Percentiles rank a stretch among this genome's conserved stretches.
These are phyloP conservation scores for Aspidoscelis tigris DNA, from an alignment of 2,113 vertebrate genomes.

Conservation along the genomic window DNA sequence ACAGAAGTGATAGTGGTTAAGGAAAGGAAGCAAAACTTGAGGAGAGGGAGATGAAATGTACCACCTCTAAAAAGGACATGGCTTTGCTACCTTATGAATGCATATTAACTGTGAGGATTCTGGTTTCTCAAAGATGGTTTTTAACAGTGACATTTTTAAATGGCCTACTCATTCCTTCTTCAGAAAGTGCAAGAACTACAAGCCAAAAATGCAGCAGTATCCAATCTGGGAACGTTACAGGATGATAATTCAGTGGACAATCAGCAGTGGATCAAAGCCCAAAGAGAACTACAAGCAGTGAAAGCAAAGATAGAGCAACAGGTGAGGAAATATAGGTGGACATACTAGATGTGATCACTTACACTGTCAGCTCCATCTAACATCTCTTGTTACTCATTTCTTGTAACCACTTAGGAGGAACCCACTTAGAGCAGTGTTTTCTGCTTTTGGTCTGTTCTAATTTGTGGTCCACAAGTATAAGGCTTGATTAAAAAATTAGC, in stretches of 20 bases:
- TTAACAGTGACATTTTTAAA: not conserved
- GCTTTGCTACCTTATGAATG: too few relatives aligned
- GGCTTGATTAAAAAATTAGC: not conserved
- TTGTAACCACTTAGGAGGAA: not conserved
- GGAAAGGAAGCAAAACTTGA: too few relatives aligned
- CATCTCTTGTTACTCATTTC: not conserved
- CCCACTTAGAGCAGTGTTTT: not conserved
- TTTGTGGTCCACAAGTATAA: not conserved
- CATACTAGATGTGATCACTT: not conserved
- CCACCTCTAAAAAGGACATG: too few relatives aligned
- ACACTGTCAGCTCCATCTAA: not conserved
- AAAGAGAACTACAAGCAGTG: slow-evolving; percentile 47
- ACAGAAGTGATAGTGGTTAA: too few relatives aligned
- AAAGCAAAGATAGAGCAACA: slow-evolving; percentile 57
- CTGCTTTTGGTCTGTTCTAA: not conserved
- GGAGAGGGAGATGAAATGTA: too few relatives aligned
- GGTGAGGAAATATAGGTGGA: slow-evolving; percentile 61
- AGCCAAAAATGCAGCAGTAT: slow-evolving; percentile 20
- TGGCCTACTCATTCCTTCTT: not conserved
- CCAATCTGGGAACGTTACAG: slow-evolving; percentile 59
- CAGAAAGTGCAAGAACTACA: slow-evolving; percentile 76
- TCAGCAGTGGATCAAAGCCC: slow-evolving; percentile 19
- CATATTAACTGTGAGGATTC: too few relatives aligned
- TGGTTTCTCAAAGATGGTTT: not conserved
- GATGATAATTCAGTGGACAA: slow-evolving; percentile 54